Base-by-base conservation (phyloP, 2,113 vertebrate species). In the Trematocara nigrifrons region DNA sequence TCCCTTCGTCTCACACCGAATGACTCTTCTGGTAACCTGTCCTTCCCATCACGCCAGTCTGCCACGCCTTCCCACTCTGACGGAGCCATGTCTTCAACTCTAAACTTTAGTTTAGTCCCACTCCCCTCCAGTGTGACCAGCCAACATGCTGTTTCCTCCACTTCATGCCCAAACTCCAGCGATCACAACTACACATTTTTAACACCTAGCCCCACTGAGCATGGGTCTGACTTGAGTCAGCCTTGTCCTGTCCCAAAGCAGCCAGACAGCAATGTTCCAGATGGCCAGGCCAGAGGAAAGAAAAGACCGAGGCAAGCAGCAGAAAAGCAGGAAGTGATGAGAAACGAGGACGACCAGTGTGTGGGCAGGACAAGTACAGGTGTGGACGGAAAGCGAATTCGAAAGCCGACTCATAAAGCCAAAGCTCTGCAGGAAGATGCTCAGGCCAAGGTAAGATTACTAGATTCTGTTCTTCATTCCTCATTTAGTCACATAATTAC, bases 391-490 rank as follows among this genome's bases (percentile, higher is more conserved):
- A 95, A 94, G 82, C 89, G 95, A 16, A 8, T 51, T 3, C 89
- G 89, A 4, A 95, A 90, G 47, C 89, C 11, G 1, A 95, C 79
- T 12, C 77, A 71, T 35, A 95, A 93, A 51, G 90, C 80, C 29
- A 83, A 18, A 80, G 90, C 51, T 13, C 80, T 91, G 31, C 79
- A 83, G 83, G 82, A 92, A 18, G 54, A 38, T 2, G 1, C 3
- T 35, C 15, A 78, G 71, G 12, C 5, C 7, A 87, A 93, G 87
- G 86, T 85, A 15, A 81, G 26, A 51, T 6, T 35, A 61, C 26
- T 31, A n/a, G 26, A 49, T 18, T 49, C 45, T 51, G 45, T 51
- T 76, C 45, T 51, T 31, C 18, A n/a, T 31, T 49, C 45, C 26
- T 31, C 47, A 59, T 76, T 76, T n/a, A 33, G 45, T 76, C 16